phyloP scores from a whole-genome alignment of 2,797 vertebrate genomes.

The Bradypus variegatus region DNA sequence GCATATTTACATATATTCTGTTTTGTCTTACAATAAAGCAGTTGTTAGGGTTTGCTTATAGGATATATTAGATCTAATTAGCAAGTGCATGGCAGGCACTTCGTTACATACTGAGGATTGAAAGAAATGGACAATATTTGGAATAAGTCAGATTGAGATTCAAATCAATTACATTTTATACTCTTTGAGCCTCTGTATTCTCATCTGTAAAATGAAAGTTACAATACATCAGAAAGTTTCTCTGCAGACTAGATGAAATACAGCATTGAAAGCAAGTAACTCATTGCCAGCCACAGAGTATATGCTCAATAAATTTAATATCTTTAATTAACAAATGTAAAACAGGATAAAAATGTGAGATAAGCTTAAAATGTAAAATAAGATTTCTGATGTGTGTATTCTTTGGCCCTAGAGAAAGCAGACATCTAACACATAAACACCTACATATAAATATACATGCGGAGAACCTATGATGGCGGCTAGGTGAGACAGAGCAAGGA shows the following conservation, averaged over 20 bases:
- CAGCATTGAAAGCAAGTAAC: background rate
- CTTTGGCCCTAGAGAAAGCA: background rate
- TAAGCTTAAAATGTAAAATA: background rate
- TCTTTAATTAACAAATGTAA: background rate
- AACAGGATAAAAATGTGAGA: too few relatives aligned
- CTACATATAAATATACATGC: background rate
- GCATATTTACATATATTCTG: background rate
- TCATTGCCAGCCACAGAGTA: background rate
- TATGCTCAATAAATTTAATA: background rate
- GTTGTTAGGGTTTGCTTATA: background rate
- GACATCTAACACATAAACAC: background rate
- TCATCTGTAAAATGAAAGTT: background rate
- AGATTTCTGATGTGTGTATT: background rate
- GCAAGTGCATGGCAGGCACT: background rate
- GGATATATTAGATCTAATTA: background rate
- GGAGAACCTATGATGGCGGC: too few relatives aligned
- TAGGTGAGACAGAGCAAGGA: too few relatives aligned
- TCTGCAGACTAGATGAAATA: background rate
- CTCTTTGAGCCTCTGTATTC: background rate
- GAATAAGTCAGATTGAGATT: background rate
- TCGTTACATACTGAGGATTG: background rate
- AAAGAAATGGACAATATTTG: background rate
- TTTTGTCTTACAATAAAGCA: background rate
- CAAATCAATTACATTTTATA: background rate
- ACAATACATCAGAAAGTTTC: background rate